Evolutionary conservation across 2,797 vertebrate genomes (phyloP), one percentile per base, ranked within the genome.

Genomic region (Pitangus sulphuratus): DNA sequence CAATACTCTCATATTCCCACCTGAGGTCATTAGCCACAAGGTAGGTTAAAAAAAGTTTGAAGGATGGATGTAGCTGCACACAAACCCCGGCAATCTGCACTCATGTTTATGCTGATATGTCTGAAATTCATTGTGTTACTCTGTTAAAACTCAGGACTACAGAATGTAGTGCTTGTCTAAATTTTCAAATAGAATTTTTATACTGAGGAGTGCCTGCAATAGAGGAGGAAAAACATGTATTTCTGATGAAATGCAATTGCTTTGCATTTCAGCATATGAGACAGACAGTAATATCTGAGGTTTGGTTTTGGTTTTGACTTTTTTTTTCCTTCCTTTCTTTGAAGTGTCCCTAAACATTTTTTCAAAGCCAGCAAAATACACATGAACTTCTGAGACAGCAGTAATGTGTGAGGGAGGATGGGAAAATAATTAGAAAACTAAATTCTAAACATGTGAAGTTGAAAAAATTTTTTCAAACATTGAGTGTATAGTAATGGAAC

Each of bases 1-100:
- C 88, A 82, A 86, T 57, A 71, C 94, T 93, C 93, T 90, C 77
- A 53, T 96, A 97, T 97, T 97, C 98, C 98, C 98, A 97, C 96
- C 97, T 97, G 98, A 97, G 98, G 98, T 97, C 97, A 97, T 98
- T 98, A 98, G 97, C 96, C 92, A 94, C 96, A 65, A 97, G 95
- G 88, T 75, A 97, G 98, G 98, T 97, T 98, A 96, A 97, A 97
- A 95, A 94, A 97, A 96, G 68, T 96, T 93, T 97, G 95, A 96
- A 83, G 76, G 91, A 95, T 94, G 90, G 89, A 91, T 97, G 91
- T 97, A 97, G 92, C 92, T 97, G 97, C 94, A 77, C 65, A 94
- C 75, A 93, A 95, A 90, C 71, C 51, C 74, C 28, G 28, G 94
- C 92, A 97, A 96, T 96, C 83, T 96, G 96, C 90, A 92, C 96